Base-by-base conservation (phyloP, 2,888 invertebrate species). In the Amphimallon solstitiale region DNA sequence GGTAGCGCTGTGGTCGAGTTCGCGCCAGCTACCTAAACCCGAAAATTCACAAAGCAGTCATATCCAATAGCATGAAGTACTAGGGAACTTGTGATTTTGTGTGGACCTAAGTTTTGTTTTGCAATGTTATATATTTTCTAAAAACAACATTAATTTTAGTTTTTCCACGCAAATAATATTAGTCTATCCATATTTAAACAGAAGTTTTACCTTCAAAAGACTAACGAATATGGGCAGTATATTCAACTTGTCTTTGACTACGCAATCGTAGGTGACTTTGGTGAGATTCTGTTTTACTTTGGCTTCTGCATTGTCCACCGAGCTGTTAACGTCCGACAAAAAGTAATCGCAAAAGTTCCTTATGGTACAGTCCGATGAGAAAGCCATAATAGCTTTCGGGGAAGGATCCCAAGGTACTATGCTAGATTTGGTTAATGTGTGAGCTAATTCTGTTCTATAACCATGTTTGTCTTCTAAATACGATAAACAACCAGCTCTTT, bases 401-500 rank as follows among this genome's bases (percentile, higher is more conserved):
- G 85, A 82, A 0, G 87, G 86, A 14, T 89, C 86, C 92, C 92
- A 92, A 0, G 90, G 86, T 73, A 88, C 86, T 52, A 87, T 83
- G 68, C 86, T 86, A 73, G 92, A 92, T 29, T 91, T 87, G 0
- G 93, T 93, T n/a, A 94, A 80, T 0, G 92, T 90, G 75, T 92
- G 90, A 0, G 93, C 92, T 54, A 94, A 83, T 62, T 94, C 86
- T 71, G 92, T 92, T 77, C 90, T 88, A 77, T 91, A 90, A 1
- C 94, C 92, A 74, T 88, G 85, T 0, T 95, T 95, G 84, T 97
- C 96, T 79, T 92, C 92, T 14, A 88, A 82, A 81, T 96, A 94
- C 0, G 95, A 93, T 5, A 96, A 85, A 76, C 94, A 94, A 9
- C 96, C 96, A 1, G 94, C 94, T 72, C 93, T 88, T 77, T 95